A percentile compares a stretch with the other conserved stretches of the same genome.
These are phyloP conservation scores for Octopus bimaculoides DNA, from an alignment of 1,140 invertebrate species.

Conservation along the genomic window DNA sequence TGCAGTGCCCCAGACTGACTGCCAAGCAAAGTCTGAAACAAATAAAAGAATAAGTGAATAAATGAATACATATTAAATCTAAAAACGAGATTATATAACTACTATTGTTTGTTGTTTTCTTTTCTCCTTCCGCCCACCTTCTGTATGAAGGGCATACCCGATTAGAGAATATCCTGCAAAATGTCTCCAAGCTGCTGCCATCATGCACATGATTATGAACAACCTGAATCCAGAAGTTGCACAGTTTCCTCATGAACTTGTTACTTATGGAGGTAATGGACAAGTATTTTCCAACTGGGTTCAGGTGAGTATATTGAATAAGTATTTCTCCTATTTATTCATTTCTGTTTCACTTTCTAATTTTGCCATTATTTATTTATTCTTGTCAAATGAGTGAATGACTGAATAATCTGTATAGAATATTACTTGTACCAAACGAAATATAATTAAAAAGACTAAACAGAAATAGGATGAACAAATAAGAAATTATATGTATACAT, in stretches of 20 bases:
- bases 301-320: slow-evolving; percentile 57
- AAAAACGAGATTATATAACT: no score
- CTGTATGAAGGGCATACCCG: slow-evolving; percentile 62
- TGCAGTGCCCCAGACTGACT: no score
- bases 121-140: slow-evolving; percentile 2
- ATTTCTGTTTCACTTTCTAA: background rate
- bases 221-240: slow-evolving; percentile 67
- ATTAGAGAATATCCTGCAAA: slow-evolving; percentile 63
- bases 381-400: no score
- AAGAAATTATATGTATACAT: no score
- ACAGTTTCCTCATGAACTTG: slow-evolving; percentile 63
- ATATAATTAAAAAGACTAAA: no score
- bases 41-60: no score
- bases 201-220: slow-evolving; percentile 72
- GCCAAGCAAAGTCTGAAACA: no score
- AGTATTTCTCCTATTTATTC: background rate
- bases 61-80: no score
- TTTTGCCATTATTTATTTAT: no score
- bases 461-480: no score
- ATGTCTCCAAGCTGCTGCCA: slow-evolving; percentile 62
- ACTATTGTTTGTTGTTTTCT: background rate
- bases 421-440: no score
- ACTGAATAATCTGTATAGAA: no score
- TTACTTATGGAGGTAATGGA: slow-evolving; percentile 72
- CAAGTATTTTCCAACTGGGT: slow-evolving; percentile 74